A percentile compares a stretch with the other conserved stretches of the same genome.
Conservation (phyloP, 2,888 invertebrate species). For the Atherix ibis region DNA sequence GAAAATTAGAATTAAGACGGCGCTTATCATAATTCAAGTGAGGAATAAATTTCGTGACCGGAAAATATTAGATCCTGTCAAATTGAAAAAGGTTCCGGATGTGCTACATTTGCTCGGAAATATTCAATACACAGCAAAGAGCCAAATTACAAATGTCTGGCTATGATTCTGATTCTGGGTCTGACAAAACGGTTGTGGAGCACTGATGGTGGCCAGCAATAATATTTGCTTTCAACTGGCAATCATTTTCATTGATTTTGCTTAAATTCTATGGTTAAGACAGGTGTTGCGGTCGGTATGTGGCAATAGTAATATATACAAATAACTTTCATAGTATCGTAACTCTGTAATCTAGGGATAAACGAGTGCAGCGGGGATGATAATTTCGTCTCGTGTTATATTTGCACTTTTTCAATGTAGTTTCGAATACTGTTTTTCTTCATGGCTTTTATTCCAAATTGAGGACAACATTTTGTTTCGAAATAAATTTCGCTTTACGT, state of each 20-base stretch:
- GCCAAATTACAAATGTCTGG: conserved; percentile 7
- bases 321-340: no score
- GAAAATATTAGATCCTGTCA: conserved; percentile 12
- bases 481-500: conserved; percentile 12
- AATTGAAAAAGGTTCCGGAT: conserved; percentile 13
- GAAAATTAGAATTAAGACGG: conserved; percentile 9
- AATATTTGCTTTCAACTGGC: no score
- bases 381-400: no score
- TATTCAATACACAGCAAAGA: conserved; percentile 9
- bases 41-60: conserved; percentile 13
- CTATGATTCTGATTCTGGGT: no score
- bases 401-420: background rate
- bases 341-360: no score
- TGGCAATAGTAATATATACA: no score
- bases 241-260: no score
- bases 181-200: no score
- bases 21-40: conserved; percentile 13
- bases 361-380: no score
- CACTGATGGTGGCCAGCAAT: no score
- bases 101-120: conserved; percentile 13
- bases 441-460: conserved; percentile 11
- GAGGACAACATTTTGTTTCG: conserved; percentile 10
- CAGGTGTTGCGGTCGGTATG: no score
- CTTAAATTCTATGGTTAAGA: no score
- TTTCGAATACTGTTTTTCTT: conserved; percentile 7